Percentiles rank a stretch among this genome's conserved stretches.
phyloP scores from a whole-genome alignment of 2,797 vertebrate genomes.

The Chrosomus eos region DNA sequence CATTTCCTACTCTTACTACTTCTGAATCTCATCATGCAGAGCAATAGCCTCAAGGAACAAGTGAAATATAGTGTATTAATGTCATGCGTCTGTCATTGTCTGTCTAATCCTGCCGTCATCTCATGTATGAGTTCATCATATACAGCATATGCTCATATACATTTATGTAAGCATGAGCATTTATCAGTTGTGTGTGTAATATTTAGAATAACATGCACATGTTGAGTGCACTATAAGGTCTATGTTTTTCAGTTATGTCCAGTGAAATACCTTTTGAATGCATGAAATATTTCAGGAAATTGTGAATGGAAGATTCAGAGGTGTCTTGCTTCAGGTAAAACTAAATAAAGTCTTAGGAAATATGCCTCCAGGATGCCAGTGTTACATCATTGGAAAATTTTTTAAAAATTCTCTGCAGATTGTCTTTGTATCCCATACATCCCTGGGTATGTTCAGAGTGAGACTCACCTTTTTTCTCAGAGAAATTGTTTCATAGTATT shows the following conservation, averaged over 20 bases:
- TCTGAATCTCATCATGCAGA: slow-evolving; percentile 41
- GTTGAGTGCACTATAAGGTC: not conserved
- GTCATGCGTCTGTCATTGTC: slow-evolving; percentile 37
- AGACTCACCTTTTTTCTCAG: not conserved
- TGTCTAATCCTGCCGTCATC: slow-evolving; percentile 40
- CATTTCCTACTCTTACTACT: not conserved
- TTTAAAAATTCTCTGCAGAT: not conserved
- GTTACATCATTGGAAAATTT: slow-evolving; percentile 13
- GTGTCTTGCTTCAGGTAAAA: slow-evolving; percentile 6
- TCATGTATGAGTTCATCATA: slow-evolving; percentile 39
- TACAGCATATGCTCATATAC: slow-evolving; percentile 17
- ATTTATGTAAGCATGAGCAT: slow-evolving; percentile 15
- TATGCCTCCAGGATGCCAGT: slow-evolving; percentile 9
- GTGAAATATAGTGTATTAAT: slow-evolving; percentile 20
- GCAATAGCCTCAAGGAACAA: slow-evolving; percentile 48
- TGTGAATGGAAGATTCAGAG: not conserved
- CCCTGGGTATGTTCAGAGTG: not conserved
- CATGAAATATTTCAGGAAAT: not conserved
- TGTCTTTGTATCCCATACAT: not conserved
- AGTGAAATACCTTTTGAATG: not conserved
- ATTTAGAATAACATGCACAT: not conserved
- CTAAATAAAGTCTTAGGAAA: slow-evolving; percentile 1
- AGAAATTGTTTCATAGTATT: not conserved
- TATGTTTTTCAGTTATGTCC: not conserved
- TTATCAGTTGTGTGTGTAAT: slow-evolving; percentile 2